phyloP scores from a whole-genome alignment of 2,113 vertebrate genomes.

The Paratilapia polleni region DNA sequence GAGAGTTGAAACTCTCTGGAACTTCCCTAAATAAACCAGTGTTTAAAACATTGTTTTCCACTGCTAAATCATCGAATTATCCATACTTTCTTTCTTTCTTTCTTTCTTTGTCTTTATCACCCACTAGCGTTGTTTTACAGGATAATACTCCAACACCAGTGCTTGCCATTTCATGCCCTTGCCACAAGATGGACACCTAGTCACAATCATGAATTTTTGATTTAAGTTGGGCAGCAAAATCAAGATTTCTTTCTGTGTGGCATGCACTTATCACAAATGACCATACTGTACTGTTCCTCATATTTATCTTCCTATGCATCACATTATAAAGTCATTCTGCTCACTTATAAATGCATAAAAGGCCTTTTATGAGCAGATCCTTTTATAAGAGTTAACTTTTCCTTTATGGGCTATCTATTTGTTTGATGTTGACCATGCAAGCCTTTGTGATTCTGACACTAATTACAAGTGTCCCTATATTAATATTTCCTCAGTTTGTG shows the following conservation, averaged over 20 bases:
- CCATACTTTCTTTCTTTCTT: not conserved
- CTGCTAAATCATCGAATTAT: not conserved
- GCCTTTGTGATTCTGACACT: not conserved
- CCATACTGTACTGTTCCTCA: not conserved
- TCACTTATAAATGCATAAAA: not conserved
- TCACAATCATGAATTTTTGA: not conserved
- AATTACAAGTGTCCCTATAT: slow-evolving; percentile 8
- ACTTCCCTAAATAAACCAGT: not conserved
- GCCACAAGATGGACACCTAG: slow-evolving; percentile 60
- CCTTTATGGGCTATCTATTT: not conserved
- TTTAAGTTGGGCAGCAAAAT: not conserved
- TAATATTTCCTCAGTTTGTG: slow-evolving; percentile 4
- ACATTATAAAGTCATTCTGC: not conserved
- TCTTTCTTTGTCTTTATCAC: not conserved
- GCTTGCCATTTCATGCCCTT: not conserved
- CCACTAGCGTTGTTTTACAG: not conserved
- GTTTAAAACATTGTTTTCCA: not conserved
- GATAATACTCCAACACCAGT: not conserved
- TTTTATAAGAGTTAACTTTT: not conserved
- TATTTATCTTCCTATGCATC: not conserved
- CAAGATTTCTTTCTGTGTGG: not conserved
- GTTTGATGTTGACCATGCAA: not conserved
- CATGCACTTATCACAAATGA: not conserved
- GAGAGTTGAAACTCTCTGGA: not conserved
- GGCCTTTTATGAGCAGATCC: not conserved